Conservation (phyloP, 1,140 invertebrate species). For the Drosophila littoralis region DNA sequence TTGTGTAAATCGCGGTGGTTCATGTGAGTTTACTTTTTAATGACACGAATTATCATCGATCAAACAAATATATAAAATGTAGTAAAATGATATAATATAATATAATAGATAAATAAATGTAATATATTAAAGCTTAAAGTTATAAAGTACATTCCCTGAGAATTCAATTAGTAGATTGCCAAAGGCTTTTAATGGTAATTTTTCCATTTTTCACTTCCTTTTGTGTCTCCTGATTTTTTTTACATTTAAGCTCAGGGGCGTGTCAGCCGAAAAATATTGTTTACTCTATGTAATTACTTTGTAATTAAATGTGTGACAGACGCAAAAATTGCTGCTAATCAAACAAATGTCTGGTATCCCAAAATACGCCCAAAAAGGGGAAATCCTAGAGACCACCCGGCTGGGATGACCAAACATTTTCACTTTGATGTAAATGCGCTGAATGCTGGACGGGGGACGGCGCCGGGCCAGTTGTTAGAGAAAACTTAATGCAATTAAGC, state of each 20-base stretch:
- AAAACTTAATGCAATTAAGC: slow-evolving; percentile 78
- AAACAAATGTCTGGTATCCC: slow-evolving; percentile 59
- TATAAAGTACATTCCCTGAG: too few relatives aligned
- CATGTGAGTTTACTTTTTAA: too few relatives aligned
- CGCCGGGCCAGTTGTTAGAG: slow-evolving; percentile 41
- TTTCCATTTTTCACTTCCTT: background rate
- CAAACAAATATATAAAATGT: too few relatives aligned
- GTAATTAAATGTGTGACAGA: slow-evolving; percentile 63
- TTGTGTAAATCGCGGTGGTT: too few relatives aligned
- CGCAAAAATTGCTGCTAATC: slow-evolving; percentile 66
- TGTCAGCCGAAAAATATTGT: slow-evolving; percentile 28
- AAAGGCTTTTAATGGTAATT: background rate
- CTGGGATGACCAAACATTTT: slow-evolving; percentile 54
- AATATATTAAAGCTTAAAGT: too few relatives aligned
- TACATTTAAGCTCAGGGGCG: slow-evolving; percentile 10
- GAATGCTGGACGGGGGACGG: background rate
- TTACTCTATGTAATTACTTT: slow-evolving; percentile 71
- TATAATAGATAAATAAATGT: too few relatives aligned
- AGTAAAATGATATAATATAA: too few relatives aligned
- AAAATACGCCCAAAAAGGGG: slow-evolving; percentile 44
- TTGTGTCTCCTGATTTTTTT: slow-evolving; percentile 2
- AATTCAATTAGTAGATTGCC: background rate
- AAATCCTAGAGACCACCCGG: too few relatives aligned
- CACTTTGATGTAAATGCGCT: slow-evolving; percentile 68
- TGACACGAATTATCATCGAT: too few relatives aligned